Conservation (phyloP, 2,888 invertebrate genomes). For the Zhengitettix transpicula region DNA sequence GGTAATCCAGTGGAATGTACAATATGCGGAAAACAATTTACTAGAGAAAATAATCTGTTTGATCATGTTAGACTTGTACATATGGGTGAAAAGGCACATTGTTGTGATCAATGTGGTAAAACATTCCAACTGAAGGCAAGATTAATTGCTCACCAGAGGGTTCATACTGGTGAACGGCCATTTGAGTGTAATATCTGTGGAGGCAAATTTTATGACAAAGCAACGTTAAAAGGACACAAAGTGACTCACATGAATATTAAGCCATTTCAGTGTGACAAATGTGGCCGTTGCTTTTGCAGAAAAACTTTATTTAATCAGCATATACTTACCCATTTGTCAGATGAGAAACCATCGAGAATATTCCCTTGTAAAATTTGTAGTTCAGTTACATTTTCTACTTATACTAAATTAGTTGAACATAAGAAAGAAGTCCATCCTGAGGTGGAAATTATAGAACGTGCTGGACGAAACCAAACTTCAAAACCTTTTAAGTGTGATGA, state of each 20-base stretch:
- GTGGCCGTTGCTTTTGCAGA: slow-evolving; percentile 11
- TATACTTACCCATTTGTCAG: slow-evolving; percentile 5
- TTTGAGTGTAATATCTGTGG: slow-evolving; percentile 13
- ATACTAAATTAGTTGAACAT: slow-evolving; percentile 10
- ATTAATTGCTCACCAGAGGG: slow-evolving; percentile 11
- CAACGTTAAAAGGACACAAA: slow-evolving; percentile 10
- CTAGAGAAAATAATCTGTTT: slow-evolving; percentile 8
- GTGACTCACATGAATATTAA: slow-evolving; percentile 8
- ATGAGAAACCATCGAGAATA: neutral
- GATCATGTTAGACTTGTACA: slow-evolving; percentile 11
- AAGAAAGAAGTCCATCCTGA: slow-evolving; percentile 7
- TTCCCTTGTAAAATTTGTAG: neutral
- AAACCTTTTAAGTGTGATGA: slow-evolving; percentile 9
- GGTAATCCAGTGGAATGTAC: slow-evolving; percentile 9
- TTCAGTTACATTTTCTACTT: neutral
- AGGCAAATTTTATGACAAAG: slow-evolving; percentile 13
- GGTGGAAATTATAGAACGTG: slow-evolving; percentile 1
- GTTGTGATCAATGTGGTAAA: slow-evolving; percentile 9
- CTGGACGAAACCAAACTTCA: neutral
- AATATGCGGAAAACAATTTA: slow-evolving; percentile 13
- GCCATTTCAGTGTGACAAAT: slow-evolving; percentile 11
- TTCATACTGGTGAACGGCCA: slow-evolving; percentile 13
- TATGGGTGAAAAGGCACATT: slow-evolving; percentile 9
- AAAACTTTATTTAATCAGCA: slow-evolving; percentile 11
- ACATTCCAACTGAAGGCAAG: slow-evolving; percentile 10